Percentiles rank a stretch among this genome's conserved stretches.
These are phyloP conservation scores for Phocoena phocoena DNA, from an alignment of 2,113 vertebrate species.

Conservation along the genomic window DNA sequence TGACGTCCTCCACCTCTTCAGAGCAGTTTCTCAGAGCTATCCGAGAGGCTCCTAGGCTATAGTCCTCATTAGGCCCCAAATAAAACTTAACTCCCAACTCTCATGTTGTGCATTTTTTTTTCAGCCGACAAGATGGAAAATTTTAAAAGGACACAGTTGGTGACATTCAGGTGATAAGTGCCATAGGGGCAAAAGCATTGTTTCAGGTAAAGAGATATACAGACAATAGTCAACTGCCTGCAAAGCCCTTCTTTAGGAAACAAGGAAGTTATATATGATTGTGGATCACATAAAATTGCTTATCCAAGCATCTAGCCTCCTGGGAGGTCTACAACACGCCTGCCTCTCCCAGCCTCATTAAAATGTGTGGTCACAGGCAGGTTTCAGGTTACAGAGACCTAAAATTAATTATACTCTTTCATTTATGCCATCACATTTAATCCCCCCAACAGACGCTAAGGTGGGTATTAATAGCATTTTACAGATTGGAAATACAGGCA, in stretches of 20 bases:
- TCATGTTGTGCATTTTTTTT: not conserved
- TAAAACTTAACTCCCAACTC: not conserved
- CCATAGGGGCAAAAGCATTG: not conserved
- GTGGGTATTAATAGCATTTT: not conserved
- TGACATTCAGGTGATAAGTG: not conserved
- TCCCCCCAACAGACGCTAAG: not conserved
- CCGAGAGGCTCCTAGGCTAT: not conserved
- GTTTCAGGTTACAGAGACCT: not conserved
- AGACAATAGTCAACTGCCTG: not conserved
- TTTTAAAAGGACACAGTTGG: not conserved
- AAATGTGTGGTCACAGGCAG: not conserved
- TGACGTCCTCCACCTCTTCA: not conserved
- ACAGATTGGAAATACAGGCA: not conserved
- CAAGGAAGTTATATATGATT: not conserved
- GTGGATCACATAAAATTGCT: constrained; percentile 17
- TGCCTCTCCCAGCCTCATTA: not conserved
- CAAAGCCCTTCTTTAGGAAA: not conserved
- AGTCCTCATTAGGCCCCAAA: not conserved
- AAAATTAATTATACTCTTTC: constrained; percentile 22
- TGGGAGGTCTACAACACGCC: not conserved
- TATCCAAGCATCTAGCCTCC: not conserved
- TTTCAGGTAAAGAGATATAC: not conserved
- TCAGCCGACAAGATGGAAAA: not conserved
- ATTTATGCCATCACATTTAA: not conserved
- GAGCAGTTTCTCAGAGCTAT: not conserved